Percentiles rank a stretch among this genome's conserved stretches.
Conservation (phyloP, 2,797 vertebrate species). For the Tragopan temminckii region DNA sequence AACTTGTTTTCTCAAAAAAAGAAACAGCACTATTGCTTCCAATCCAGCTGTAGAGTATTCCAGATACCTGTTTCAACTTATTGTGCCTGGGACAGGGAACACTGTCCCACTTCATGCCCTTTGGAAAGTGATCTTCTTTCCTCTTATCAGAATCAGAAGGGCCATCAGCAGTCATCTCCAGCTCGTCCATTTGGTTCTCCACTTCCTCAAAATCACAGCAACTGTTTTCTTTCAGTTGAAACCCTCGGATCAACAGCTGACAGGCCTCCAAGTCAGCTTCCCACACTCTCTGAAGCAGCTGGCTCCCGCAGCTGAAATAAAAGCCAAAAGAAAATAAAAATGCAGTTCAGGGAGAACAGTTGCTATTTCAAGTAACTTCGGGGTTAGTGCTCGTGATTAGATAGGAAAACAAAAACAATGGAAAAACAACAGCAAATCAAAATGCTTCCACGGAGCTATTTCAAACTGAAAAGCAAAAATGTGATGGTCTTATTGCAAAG, state of each 20-base stretch:
- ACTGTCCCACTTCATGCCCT: slow-evolving; percentile 77
- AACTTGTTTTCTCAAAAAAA: slow-evolving; percentile 14
- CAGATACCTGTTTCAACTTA: slow-evolving; percentile 87
- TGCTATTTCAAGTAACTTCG: slow-evolving; percentile 60
- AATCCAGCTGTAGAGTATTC: slow-evolving; percentile 4
- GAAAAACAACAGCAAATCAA: background rate
- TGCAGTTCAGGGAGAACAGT: slow-evolving; percentile 43
- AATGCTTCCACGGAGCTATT: slow-evolving; percentile 6
- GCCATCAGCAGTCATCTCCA: slow-evolving; percentile 14
- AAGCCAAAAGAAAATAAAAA: slow-evolving; percentile 57
- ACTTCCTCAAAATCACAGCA: slow-evolving; percentile 76
- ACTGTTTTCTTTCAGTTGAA: slow-evolving; percentile 83
- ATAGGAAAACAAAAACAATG: slow-evolving; percentile 5
- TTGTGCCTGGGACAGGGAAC: slow-evolving; percentile 79
- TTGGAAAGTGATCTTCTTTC: slow-evolving; percentile 80
- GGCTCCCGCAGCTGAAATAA: slow-evolving; percentile 83
- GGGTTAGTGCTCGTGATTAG: slow-evolving; percentile 24
- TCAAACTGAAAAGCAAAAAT: slow-evolving; percentile 4
- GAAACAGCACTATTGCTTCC: background rate
- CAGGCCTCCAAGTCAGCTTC: slow-evolving; percentile 92
- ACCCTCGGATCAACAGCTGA: slow-evolving; percentile 85
- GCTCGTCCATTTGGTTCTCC: slow-evolving; percentile 61
- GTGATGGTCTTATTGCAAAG: background rate
- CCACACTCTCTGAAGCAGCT: slow-evolving; percentile 88
- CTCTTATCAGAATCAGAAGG: slow-evolving; percentile 72